Conservation (phyloP, 2,888 invertebrate species). For the Plagiodera versicolora region DNA sequence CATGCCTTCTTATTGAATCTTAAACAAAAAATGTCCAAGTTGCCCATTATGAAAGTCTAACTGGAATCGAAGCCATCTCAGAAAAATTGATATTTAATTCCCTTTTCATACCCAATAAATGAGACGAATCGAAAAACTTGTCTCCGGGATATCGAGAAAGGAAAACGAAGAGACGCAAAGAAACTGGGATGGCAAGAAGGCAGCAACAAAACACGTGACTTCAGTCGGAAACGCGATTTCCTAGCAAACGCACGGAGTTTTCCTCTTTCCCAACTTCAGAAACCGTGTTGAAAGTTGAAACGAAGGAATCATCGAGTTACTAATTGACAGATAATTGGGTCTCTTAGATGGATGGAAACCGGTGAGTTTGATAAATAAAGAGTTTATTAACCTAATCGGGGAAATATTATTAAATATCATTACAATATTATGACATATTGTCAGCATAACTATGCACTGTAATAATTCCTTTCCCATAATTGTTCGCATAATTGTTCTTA, state of each 20-base stretch:
- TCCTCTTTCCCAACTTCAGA: conserved; percentile 1
- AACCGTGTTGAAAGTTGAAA: not conserved
- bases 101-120: too few relatives aligned
- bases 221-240: conserved; percentile 31
- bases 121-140: not conserved
- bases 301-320: conserved; percentile 3
- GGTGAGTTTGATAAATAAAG: not conserved
- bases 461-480: too few relatives aligned
- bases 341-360: not conserved
- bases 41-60: too few relatives aligned
- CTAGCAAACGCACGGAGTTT: conserved; percentile 25
- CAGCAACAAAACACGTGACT: conserved; percentile 34
- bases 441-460: too few relatives aligned
- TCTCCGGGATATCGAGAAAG: conserved; percentile 6
- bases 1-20: too few relatives aligned
- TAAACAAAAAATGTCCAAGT: too few relatives aligned
- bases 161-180: conserved; percentile 8
- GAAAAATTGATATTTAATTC: too few relatives aligned
- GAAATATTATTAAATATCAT: too few relatives aligned
- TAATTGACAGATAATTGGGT: not conserved
- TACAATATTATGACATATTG: too few relatives aligned
- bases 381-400: too few relatives aligned
- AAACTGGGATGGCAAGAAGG: not conserved
- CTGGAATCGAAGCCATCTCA: too few relatives aligned
- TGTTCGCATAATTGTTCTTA: too few relatives aligned